These are phyloP conservation scores for Bombus superbus DNA, from an alignment of 1,140 invertebrate genomes.

Conservation along the genomic window DNA sequence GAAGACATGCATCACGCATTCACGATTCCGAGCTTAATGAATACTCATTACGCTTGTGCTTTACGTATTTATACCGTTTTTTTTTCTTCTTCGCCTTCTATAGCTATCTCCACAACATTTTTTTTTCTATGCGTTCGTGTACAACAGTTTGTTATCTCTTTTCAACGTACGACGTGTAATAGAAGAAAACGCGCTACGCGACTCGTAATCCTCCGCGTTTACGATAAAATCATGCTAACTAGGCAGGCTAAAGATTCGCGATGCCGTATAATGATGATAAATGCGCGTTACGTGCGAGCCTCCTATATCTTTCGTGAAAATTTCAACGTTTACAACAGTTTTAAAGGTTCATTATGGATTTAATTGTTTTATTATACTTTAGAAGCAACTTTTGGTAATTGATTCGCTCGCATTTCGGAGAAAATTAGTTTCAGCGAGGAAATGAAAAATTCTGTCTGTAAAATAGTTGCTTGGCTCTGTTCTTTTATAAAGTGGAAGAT, in stretches of 20 bases:
- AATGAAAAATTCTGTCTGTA: neutral
- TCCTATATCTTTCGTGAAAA: neutral
- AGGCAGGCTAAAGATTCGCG: neutral
- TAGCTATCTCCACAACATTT: neutral
- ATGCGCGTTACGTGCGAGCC: neutral
- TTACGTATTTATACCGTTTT: constrained; percentile 18
- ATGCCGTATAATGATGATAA: neutral
- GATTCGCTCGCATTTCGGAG: neutral
- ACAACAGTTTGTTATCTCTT: neutral
- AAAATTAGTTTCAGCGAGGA: too few species aligned
- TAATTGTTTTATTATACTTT: neutral
- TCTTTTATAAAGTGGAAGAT: neutral
- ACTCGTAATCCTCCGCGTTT: neutral
- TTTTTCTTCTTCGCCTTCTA: neutral
- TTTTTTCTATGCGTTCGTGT: neutral
- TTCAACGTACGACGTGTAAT: neutral
- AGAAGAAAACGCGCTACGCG: neutral
- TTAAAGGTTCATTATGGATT: neutral
- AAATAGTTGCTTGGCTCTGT: too few species aligned
- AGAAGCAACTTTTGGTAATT: neutral
- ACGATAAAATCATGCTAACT: constrained; percentile 23
- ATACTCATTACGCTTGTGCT: constrained; percentile 13
- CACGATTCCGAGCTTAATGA: constrained; percentile 1
- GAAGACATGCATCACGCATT: constrained; percentile 11
- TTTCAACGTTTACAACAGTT: neutral